These are phyloP conservation scores for Anolis sagrei DNA, from an alignment of 2,113 vertebrate genomes.

Conservation along the genomic window DNA sequence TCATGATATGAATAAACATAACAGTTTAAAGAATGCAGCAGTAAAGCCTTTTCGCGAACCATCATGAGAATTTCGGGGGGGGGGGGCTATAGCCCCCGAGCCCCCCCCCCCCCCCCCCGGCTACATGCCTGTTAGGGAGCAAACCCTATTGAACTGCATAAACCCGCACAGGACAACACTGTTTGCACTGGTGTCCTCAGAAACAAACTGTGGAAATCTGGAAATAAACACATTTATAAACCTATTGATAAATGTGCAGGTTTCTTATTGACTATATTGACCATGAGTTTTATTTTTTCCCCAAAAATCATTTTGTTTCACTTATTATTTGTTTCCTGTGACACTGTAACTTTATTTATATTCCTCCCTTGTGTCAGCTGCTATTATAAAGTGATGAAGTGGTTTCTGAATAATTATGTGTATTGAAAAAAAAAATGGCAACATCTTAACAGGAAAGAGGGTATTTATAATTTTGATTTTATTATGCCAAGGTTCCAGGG, in stretches of 20 bases:
- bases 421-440: constrained; percentile 8
- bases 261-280: neutral
- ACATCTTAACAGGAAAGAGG: constrained; percentile 5
- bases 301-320: neutral
- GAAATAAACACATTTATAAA: constrained; percentile 5
- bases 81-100: too few species aligned
- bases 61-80: too few species aligned
- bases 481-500: constrained; percentile 2
- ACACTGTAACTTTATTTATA: constrained; percentile 27
- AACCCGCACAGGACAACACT: too few species aligned
- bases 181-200: neutral
- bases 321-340: constrained; percentile 19
- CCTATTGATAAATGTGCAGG: neutral
- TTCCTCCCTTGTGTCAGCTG: constrained; percentile 1
- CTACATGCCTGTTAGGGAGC: too few species aligned
- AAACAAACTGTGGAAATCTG: too few species aligned
- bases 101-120: too few species aligned
- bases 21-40: too few species aligned
- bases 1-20: too few species aligned
- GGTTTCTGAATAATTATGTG: constrained; percentile 6
- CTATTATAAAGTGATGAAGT: constrained; percentile 14
- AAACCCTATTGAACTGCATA: too few species aligned
- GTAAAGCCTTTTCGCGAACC: too few species aligned
- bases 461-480: constrained; percentile 14
- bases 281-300: neutral